Percentiles rank a stretch among this genome's conserved stretches.
phyloP scores from a whole-genome alignment of 2,113 vertebrate genomes.

The Cyanistes caeruleus region DNA sequence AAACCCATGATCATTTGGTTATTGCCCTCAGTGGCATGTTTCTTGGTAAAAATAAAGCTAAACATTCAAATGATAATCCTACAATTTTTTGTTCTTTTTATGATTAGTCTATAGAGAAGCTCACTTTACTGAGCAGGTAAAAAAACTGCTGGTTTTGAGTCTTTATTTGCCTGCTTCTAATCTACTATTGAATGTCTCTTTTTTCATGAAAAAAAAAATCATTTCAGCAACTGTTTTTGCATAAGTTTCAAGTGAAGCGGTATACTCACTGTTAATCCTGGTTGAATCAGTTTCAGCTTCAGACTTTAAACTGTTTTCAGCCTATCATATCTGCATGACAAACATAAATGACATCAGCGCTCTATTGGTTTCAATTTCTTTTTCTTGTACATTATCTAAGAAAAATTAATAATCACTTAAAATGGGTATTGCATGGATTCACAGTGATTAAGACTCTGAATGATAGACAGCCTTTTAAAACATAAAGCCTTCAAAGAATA shows the following conservation, averaged over 20 bases:
- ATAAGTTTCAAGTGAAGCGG: background rate
- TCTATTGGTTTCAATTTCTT: background rate
- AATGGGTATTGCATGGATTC: background rate
- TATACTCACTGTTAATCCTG: background rate
- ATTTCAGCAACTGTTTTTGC: background rate
- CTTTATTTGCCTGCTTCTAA: background rate
- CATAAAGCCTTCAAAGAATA: background rate
- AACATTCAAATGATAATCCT: background rate
- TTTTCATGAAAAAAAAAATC: background rate
- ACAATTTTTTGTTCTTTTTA: background rate
- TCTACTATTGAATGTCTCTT: background rate
- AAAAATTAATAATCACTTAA: background rate
- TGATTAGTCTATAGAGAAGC: background rate
- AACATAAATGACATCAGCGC: background rate
- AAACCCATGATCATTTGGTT: rapidly evolving
- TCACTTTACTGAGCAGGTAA: too few species aligned
- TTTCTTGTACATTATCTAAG: background rate
- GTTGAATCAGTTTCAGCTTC: background rate
- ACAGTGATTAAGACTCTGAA: background rate
- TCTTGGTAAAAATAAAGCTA: background rate
- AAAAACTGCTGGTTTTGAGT: background rate
- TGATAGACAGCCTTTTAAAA: background rate
- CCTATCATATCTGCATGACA: background rate
- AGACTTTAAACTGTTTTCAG: background rate
- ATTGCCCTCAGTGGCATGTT: background rate